Conservation (phyloP, 2,888 invertebrate species). For the Hemicrepidius hirtus region DNA sequence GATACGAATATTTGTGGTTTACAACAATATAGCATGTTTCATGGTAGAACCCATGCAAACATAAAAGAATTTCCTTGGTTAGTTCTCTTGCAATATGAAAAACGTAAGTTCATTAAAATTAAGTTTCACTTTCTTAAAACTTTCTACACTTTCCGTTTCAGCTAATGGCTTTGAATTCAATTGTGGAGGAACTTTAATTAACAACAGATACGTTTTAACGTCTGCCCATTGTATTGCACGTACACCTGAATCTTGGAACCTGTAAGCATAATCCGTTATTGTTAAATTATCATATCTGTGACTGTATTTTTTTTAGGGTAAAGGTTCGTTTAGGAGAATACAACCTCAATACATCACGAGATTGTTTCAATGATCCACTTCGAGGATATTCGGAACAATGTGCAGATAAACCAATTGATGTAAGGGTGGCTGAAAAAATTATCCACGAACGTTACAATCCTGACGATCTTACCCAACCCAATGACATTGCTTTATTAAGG, state of each 20-base stretch:
- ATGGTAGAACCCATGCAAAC: constrained; percentile 77
- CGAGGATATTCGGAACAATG: constrained; percentile 71
- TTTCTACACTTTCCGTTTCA: constrained; percentile 56
- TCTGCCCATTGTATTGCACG: constrained; percentile 85
- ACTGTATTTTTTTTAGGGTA: constrained; percentile 65
- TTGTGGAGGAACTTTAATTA: constrained; percentile 84
- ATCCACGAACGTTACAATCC: constrained; percentile 80
- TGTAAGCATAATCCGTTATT: constrained; percentile 76
- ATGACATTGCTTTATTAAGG: constrained; percentile 85
- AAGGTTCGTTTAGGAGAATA: constrained; percentile 81
- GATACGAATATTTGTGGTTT: constrained; percentile 74
- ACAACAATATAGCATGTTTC: constrained; percentile 74
- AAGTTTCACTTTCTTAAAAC: neutral
- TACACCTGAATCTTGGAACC: constrained; percentile 76
- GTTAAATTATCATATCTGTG: too few species aligned
- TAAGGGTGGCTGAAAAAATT: constrained; percentile 78
- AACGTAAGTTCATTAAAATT: constrained; percentile 74
- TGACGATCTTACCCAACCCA: constrained; percentile 74
- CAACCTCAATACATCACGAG: constrained; percentile 74
- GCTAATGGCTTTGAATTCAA: constrained; percentile 78
- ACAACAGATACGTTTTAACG: constrained; percentile 80
- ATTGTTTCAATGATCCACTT: constrained; percentile 75
- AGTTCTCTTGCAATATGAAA: constrained; percentile 79
- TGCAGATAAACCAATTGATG: constrained; percentile 76
- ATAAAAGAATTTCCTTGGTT: constrained; percentile 84